These are phyloP conservation scores for Spongilla lacustris DNA, from an alignment of 37 sponge, comb jelly and placozoan species.

Conservation along the genomic window DNA sequence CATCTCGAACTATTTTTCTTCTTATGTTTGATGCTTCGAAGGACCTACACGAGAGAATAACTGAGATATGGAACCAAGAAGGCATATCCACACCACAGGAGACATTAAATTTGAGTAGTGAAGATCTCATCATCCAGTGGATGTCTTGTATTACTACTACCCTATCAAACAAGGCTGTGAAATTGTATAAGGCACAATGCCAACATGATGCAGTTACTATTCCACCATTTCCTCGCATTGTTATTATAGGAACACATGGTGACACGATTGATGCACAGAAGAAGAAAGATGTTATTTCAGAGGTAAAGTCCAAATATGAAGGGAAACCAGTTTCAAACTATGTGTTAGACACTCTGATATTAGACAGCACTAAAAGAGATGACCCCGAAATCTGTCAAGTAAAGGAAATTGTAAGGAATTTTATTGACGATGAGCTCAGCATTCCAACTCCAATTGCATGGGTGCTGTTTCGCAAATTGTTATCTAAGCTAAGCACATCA, in stretches of 20 bases:
- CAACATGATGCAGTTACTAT: background rate
- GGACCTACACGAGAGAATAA: background rate
- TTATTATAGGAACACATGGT: constrained; percentile 49
- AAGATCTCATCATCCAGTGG: constrained; percentile 41
- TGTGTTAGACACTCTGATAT: constrained; percentile 3
- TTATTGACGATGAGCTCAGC: background rate
- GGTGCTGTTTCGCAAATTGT: constrained; percentile 50
- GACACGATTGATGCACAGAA: constrained; percentile 15
- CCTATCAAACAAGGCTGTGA: background rate
- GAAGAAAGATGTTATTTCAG: background rate
- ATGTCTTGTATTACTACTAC: constrained; percentile 48
- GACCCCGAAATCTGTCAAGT: constrained; percentile 22
- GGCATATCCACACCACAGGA: background rate
- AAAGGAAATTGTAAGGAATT: constrained; percentile 13
- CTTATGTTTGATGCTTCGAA: constrained; percentile 55
- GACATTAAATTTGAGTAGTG: constrained; percentile 6
- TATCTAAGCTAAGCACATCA: constrained; percentile 10
- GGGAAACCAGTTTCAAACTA: constrained; percentile 20
- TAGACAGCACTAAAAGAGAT: constrained; percentile 61
- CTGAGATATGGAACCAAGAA: background rate
- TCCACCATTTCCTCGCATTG: constrained; percentile 21
- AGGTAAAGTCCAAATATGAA: constrained; percentile 7
- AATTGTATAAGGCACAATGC: background rate
- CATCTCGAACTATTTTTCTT: constrained; percentile 45
- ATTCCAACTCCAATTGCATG: constrained; percentile 53